phyloP scores from a whole-genome alignment of 2,113 vertebrate genomes.

The Mesembrinibis cayennensis region DNA sequence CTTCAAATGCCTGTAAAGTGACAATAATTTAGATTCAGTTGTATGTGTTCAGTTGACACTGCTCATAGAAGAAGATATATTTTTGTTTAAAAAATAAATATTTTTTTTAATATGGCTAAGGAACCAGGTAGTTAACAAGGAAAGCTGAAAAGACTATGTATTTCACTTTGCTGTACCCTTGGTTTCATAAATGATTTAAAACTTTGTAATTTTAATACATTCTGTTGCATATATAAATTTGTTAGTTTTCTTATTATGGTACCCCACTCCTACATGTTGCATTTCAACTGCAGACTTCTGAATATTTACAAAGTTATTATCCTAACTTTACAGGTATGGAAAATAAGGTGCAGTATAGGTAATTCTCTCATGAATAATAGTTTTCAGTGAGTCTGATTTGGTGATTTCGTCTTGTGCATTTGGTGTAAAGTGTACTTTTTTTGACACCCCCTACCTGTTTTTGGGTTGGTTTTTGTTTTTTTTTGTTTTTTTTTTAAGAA shows the following conservation, averaged over 20 bases:
- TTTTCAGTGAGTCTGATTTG: background rate
- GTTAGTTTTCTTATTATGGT: background rate
- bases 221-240: background rate
- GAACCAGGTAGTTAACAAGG: background rate
- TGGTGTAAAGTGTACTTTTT: background rate
- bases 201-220: background rate
- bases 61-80: background rate
- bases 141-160: background rate
- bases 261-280: background rate
- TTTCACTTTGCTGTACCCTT: background rate
- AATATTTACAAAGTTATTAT: background rate
- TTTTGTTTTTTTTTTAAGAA: background rate
- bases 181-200: background rate
- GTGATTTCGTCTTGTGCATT: background rate
- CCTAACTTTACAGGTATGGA: background rate
- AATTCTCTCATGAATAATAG: background rate
- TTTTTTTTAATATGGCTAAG: background rate
- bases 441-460: background rate
- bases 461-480: background rate
- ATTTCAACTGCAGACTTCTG: background rate
- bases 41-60: background rate
- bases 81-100: background rate
- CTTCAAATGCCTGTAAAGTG: background rate
- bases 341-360: background rate
- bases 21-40: background rate